These are phyloP conservation scores for Archilochus colubris DNA, from an alignment of 2,113 vertebrate genomes.

Conservation along the genomic window DNA sequence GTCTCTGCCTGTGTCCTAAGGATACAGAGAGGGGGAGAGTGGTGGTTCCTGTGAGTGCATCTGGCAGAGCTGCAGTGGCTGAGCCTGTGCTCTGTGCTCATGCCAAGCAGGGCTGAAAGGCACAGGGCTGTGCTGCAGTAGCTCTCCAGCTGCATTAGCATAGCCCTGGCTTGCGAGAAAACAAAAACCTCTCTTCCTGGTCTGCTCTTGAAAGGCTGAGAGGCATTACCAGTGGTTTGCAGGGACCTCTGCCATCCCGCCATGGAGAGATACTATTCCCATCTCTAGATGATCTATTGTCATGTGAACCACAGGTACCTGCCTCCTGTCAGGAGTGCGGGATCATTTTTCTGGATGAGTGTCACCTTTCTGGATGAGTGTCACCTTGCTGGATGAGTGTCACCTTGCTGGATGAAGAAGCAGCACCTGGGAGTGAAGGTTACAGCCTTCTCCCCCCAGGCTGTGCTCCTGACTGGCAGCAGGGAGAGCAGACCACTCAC, in stretches of 20 bases:
- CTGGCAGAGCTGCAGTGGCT: background rate
- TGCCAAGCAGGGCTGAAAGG: background rate
- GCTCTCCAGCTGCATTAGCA: background rate
- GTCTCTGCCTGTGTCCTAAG: background rate
- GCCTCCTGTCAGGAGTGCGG: background rate
- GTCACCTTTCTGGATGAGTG: background rate
- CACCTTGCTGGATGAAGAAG: background rate
- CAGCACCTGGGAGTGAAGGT: background rate
- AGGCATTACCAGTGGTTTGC: background rate
- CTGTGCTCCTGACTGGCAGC: background rate
- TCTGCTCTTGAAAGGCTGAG: background rate
- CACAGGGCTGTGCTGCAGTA: background rate
- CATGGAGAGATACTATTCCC: fast-evolving
- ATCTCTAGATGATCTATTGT: background rate
- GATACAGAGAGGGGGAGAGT: background rate
- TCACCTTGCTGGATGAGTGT: slow-evolving; percentile 11
- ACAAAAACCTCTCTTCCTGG: background rate
- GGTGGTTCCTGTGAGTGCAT: fast-evolving
- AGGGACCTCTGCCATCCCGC: background rate
- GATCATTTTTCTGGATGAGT: slow-evolving; percentile 17
- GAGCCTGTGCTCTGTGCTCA: background rate
- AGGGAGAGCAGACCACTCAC: background rate
- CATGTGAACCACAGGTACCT: background rate
- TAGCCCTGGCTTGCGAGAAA: background rate
- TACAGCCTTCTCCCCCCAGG: background rate